Evolutionary conservation across 2,113 vertebrate species (phyloP).

Genomic region (Corvus cornix): DNA sequence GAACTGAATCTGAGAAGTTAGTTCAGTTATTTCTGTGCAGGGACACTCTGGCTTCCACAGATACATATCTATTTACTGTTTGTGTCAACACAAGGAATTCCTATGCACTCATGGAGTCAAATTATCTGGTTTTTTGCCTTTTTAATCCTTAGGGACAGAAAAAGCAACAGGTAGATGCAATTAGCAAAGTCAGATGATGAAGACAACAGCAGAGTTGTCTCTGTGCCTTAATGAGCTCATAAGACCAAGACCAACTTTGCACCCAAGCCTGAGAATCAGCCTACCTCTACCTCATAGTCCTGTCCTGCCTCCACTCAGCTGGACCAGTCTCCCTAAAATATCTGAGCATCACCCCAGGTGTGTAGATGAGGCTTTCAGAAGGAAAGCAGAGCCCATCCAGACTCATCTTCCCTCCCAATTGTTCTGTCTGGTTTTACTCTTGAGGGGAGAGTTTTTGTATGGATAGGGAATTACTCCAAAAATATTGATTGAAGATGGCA

Average conservation of each 20-base stretch:
- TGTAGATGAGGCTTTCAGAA: background rate
- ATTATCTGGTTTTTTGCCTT: background rate
- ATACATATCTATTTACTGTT: background rate
- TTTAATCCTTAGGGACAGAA: background rate
- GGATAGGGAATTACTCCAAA: background rate
- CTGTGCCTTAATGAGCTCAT: background rate
- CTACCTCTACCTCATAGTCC: background rate
- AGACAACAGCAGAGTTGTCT: background rate
- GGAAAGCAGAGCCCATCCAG: background rate
- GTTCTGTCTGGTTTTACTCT: background rate
- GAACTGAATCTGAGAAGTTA: background rate
- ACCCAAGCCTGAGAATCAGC: background rate
- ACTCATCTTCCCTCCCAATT: background rate
- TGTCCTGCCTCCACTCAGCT: background rate
- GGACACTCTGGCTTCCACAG: background rate
- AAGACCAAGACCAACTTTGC: background rate
- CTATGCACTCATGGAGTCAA: background rate
- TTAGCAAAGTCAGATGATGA: background rate
- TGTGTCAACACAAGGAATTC: background rate
- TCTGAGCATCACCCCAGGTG: background rate
- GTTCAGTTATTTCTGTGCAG: background rate
- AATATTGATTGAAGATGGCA: background rate
- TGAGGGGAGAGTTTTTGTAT: background rate
- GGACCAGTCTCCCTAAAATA: background rate
- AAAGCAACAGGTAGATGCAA: background rate